Percentiles rank a stretch among this genome's conserved stretches.
These are phyloP conservation scores for Limenitis camilla DNA, from an alignment of 2,888 invertebrate genomes.

Conservation along the genomic window DNA sequence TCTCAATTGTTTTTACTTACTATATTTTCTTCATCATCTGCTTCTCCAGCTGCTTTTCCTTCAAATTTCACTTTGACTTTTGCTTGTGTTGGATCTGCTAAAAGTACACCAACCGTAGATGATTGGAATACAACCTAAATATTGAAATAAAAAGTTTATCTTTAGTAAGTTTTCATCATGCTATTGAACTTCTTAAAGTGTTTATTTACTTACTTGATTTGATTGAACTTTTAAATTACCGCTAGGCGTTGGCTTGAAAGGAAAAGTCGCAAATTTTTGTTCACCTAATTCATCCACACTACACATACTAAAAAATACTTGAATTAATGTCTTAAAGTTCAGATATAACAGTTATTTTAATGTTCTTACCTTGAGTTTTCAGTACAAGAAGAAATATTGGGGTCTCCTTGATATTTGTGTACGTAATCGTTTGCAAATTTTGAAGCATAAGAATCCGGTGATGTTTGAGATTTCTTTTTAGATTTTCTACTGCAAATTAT, in stretches of 20 bases:
- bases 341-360: not conserved
- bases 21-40: slow-evolving; percentile 38
- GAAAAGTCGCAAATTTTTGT: slow-evolving; percentile 66
- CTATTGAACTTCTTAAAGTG: not conserved
- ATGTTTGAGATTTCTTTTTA: slow-evolving; percentile 47
- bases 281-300: slow-evolving; percentile 41
- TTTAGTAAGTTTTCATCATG: not conserved
- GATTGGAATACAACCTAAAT: slow-evolving; percentile 80
- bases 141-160: slow-evolving; percentile 1
- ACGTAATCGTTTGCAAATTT: slow-evolving; percentile 46
- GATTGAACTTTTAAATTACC: slow-evolving; percentile 81
- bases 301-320: slow-evolving; percentile 38
- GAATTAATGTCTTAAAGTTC: too few species aligned
- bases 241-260: slow-evolving; percentile 79
- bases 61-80: slow-evolving; percentile 76
- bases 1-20: slow-evolving; percentile 34
- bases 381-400: slow-evolving; percentile 41
- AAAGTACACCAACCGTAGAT: slow-evolving; percentile 78
- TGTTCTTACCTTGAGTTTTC: slow-evolving; percentile 65
- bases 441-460: slow-evolving; percentile 42
- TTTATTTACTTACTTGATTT: slow-evolving; percentile 70
- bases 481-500: slow-evolving; percentile 34
- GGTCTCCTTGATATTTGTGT: slow-evolving; percentile 36
- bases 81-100: slow-evolving; percentile 79
- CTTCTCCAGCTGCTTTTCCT: slow-evolving; percentile 47